phyloP scores from a whole-genome alignment of 2,888 invertebrate genomes.

The Synanthedon andrenaeformis region DNA sequence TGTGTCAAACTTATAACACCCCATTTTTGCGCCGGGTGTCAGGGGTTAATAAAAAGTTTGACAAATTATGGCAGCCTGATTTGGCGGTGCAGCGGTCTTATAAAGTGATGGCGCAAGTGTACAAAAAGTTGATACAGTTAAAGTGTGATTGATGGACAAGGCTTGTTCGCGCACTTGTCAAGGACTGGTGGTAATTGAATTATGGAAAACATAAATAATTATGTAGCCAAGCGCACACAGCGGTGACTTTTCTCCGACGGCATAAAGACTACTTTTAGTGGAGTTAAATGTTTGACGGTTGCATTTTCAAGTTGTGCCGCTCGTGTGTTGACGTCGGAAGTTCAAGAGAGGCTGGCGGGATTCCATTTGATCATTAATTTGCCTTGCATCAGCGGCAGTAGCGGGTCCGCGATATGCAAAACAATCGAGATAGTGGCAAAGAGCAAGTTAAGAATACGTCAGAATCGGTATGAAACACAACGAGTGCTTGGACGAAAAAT shows the following conservation, averaged over 20 bases:
- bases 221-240: constrained; percentile 22
- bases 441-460: constrained; percentile 29
- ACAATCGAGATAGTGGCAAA: constrained; percentile 51
- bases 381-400: constrained; percentile 40
- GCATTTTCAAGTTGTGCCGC: constrained; percentile 13
- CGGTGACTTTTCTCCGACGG: constrained; percentile 20
- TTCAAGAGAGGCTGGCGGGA: constrained; percentile 32
- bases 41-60: constrained; percentile 39
- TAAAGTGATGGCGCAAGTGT: constrained; percentile 29
- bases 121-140: constrained; percentile 61
- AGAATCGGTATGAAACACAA: constrained; percentile 5
- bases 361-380: constrained; percentile 61
- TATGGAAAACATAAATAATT: constrained; percentile 33
- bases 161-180: constrained; percentile 37
- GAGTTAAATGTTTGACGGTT: constrained; percentile 8
- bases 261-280: constrained; percentile 30
- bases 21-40: too few species aligned
- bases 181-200: constrained; percentile 54
- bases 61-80: constrained; percentile 47
- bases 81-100: constrained; percentile 34
- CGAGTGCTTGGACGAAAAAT: background rate
- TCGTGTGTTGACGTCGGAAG: constrained; percentile 28
- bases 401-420: constrained; percentile 59
- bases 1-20: too few species aligned
- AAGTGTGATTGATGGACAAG: constrained; percentile 60